phyloP scores from a whole-genome alignment of 1,140 invertebrate species.

The Drosophila sturtevanti region DNA sequence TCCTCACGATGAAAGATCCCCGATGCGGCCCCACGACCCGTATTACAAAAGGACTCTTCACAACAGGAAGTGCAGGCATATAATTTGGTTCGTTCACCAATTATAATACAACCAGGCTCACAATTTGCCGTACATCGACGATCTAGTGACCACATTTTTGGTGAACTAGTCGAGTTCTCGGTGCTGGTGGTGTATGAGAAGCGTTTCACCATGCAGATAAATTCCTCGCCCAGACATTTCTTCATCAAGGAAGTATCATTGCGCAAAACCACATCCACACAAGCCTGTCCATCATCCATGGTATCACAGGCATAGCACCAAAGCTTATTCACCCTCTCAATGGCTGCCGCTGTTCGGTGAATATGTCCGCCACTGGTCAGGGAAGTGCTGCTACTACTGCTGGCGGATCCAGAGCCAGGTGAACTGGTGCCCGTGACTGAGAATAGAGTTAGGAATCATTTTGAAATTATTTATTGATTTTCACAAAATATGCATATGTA shows the following conservation, averaged over 20 bases:
- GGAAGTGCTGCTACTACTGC: slow-evolving; percentile 39
- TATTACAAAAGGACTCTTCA: slow-evolving; percentile 90
- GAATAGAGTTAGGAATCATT: neutral
- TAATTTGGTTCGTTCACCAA: slow-evolving; percentile 92
- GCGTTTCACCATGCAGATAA: slow-evolving; percentile 91
- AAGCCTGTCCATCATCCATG: slow-evolving; percentile 87
- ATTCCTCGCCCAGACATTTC: slow-evolving; percentile 89
- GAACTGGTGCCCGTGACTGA: slow-evolving; percentile 84
- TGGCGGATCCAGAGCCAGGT: slow-evolving; percentile 37
- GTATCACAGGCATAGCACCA: slow-evolving; percentile 92
- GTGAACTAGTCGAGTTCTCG: slow-evolving; percentile 89
- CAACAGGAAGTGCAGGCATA: slow-evolving; percentile 93
- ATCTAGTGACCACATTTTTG: slow-evolving; percentile 91
- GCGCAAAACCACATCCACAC: slow-evolving; percentile 85
- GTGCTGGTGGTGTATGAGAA: slow-evolving; percentile 92
- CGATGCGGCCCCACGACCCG: slow-evolving; percentile 83
- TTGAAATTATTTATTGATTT: slow-evolving; percentile 66
- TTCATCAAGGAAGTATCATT: slow-evolving; percentile 86
- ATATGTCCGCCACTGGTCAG: slow-evolving; percentile 75
- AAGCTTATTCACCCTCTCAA: slow-evolving; percentile 88
- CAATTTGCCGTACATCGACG: slow-evolving; percentile 91
- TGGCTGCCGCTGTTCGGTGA: slow-evolving; percentile 90
- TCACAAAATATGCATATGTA: slow-evolving; percentile 9
- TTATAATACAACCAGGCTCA: slow-evolving; percentile 92
- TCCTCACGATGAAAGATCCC: slow-evolving; percentile 70